Evolutionary conservation across 2,888 invertebrate genomes (phyloP), one percentile per base, ranked within the genome.

Genomic region (Tanytarsus gracilentus): DNA sequence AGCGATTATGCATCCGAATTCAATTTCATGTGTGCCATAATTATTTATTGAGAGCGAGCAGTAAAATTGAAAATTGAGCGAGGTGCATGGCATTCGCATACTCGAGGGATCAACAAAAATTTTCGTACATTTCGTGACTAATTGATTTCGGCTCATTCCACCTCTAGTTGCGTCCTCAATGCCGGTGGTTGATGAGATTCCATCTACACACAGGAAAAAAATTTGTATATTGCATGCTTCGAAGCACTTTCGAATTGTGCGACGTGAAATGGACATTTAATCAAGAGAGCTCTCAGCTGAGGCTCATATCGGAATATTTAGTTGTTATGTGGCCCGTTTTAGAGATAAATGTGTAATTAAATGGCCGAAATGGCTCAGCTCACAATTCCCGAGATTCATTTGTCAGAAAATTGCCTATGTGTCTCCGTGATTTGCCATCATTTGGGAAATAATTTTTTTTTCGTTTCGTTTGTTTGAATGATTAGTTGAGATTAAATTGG

Each of bases 121-220:
- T 55, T 55, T 55, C 40, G 40, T 55, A 40, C 40, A 39, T 40
- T 55, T 55, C 55, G 55, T 55, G 55, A 55, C 55, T 55, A 55
- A 55, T 55, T 55, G 55, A 55, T 55, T 55, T 39, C 26, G 14
- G n/a, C 26, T 39, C 44, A 44, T 44, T 23, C 44, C 18, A 44
- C 21, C n/a, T 44, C 44, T 21, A 21, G 44, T 21, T 8, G 44
- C 18, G 18, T 44, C n/a, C 23, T 18, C 21, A 23, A 11, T 44
- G 40, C 44, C 23, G 21, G n/a, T 44, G 23, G 18, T 44, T 44
- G 40, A 18, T 44, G 11, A 44, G 18, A 23, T 44, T 44, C 23
- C 18, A 23, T 18, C 18, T 18, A 23, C 44, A 23, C 21, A 44
- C 40, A 40, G 16, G 40, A 21, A 40, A 18, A 18, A 40, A 11